phyloP scores from a whole-genome alignment of 2,113 vertebrate species.

The Pagrus major region DNA sequence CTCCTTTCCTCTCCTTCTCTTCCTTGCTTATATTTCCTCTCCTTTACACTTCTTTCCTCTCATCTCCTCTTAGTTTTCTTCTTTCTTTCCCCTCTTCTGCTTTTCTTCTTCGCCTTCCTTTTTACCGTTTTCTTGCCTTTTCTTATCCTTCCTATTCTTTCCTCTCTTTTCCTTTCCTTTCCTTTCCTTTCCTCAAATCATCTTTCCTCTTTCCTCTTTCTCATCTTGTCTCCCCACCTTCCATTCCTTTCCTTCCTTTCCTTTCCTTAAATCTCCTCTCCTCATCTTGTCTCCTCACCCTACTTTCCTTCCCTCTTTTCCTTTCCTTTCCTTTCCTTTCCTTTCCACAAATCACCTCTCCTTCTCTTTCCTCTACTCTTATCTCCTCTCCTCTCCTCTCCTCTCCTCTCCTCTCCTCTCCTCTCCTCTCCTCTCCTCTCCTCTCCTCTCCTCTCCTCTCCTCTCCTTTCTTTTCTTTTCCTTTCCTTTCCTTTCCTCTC shows the following conservation, averaged over 20 bases:
- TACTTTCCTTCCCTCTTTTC: background rate
- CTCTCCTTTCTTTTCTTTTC: rapidly evolving
- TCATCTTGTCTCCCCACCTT: no score
- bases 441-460: background rate
- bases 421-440: background rate
- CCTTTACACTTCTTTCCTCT: background rate
- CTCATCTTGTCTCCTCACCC: no score
- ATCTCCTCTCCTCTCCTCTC: no score
- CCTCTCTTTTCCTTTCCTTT: background rate
- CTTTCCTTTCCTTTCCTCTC: background rate
- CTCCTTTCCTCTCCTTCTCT: background rate
- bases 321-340: no score
- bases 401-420: background rate
- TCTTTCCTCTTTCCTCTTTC: no score
- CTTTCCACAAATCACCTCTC: background rate
- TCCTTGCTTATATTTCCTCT: background rate
- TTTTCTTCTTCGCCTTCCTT: background rate
- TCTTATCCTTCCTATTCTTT: no score
- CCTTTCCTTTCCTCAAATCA: background rate
- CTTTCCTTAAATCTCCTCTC: no score
- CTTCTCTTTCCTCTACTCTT: no score
- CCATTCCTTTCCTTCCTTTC: background rate
- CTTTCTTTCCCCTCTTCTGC: no score
- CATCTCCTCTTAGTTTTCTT: background rate
- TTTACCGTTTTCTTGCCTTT: no score